phyloP scores from a whole-genome alignment of 64 coral and sea anemone species.

The Exaiptasia diaphana region DNA sequence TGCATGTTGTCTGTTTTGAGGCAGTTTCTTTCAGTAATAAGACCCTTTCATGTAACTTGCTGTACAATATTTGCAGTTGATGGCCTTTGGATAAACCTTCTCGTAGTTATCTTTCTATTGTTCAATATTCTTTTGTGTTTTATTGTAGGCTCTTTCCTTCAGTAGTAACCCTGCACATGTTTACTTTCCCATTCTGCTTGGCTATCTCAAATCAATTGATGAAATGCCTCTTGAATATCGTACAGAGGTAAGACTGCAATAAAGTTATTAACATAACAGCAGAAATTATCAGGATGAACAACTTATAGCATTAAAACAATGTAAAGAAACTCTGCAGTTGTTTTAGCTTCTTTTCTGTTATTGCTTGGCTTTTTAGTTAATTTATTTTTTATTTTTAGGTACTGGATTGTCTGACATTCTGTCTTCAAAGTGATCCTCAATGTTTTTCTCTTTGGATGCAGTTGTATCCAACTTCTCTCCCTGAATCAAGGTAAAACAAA shows the following conservation, averaged over 20 bases:
- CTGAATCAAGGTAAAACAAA: slow-evolving; percentile 34
- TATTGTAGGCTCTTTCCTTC: slow-evolving; percentile 31
- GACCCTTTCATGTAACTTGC: too few species aligned
- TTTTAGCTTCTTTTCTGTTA: not conserved
- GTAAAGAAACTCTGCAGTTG: not conserved
- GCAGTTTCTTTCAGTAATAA: too few species aligned
- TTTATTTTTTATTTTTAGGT: slow-evolving; percentile 3
- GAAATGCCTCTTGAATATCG: slow-evolving; percentile 41
- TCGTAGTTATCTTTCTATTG: too few species aligned
- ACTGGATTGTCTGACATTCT: slow-evolving; percentile 37
- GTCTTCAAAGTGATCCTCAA: slow-evolving; percentile 30
- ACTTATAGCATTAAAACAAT: not conserved
- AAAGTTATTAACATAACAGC: too few species aligned
- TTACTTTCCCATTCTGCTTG: slow-evolving; percentile 35
- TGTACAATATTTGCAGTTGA: too few species aligned
- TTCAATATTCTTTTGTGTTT: too few species aligned
- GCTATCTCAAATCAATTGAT: not conserved
- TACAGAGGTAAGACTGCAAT: slow-evolving; percentile 20
- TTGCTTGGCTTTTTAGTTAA: not conserved
- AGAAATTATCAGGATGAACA: too few species aligned
- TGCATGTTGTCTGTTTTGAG: too few species aligned
- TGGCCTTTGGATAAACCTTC: too few species aligned
- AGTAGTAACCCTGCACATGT: not conserved
- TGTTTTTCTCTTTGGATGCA: slow-evolving; percentile 38
- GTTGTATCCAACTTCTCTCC: slow-evolving; percentile 7